These are phyloP conservation scores for Dasyprocta punctata DNA, from an alignment of 2,113 vertebrate genomes.

Conservation along the genomic window DNA sequence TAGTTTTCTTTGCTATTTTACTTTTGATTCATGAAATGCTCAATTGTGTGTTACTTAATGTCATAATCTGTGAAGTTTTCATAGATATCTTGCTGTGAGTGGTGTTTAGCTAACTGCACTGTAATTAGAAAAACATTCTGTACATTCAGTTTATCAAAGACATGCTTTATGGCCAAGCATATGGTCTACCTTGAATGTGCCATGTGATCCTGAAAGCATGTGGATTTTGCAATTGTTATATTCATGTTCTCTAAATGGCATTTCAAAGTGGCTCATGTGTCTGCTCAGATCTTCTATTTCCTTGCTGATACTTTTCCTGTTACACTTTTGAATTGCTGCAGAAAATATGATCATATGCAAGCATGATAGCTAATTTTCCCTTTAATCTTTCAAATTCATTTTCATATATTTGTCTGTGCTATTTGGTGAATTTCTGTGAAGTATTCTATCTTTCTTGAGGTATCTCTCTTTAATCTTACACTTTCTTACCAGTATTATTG, in stretches of 20 bases:
- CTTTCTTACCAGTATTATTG: neutral
- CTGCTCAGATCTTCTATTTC: no score
- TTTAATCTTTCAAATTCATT: neutral
- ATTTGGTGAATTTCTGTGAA: neutral
- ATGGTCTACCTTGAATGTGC: neutral
- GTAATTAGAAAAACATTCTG: neutral
- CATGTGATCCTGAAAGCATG: no score
- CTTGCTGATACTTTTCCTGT: neutral
- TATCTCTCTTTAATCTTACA: neutral
- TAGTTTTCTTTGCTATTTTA: neutral
- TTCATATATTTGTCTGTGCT: neutral
- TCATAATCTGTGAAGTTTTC: neutral
- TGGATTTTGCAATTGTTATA: neutral
- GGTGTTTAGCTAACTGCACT: neutral
- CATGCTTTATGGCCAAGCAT: neutral
- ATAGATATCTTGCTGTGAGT: neutral
- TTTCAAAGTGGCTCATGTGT: neutral
- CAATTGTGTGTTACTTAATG: neutral
- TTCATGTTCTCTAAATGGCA: neutral
- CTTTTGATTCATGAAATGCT: neutral
- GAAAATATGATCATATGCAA: neutral
- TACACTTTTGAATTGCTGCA: neutral
- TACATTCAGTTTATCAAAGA: neutral
- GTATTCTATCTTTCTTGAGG: neutral
- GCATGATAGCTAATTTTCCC: no score